Evolutionary conservation across 2,888 invertebrate species (phyloP).

Genomic region (Hofmannophila pseudospretella): DNA sequence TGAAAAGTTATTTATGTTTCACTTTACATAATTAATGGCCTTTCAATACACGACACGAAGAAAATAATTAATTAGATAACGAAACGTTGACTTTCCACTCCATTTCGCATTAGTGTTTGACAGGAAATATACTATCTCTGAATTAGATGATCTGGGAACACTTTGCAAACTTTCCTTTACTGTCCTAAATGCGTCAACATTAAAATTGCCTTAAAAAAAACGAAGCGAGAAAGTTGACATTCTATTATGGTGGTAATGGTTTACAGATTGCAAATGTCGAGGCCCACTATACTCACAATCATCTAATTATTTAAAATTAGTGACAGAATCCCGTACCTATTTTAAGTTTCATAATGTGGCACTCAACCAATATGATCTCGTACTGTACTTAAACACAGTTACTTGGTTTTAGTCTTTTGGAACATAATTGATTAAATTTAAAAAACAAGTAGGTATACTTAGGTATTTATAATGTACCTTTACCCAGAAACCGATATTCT

Average conservation of each 20-base stretch:
- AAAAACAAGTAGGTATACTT: too few relatives aligned
- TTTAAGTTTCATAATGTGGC: conserved; percentile 12
- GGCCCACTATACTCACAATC: conserved; percentile 15
- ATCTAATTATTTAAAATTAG: conserved; percentile 4
- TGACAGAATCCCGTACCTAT: conserved; percentile 7
- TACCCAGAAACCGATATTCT: too few relatives aligned
- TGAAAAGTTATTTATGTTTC: neutral
- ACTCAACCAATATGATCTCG: too few relatives aligned
- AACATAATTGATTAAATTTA: too few relatives aligned
- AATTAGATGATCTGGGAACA: conserved; percentile 6
- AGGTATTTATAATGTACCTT: too few relatives aligned
- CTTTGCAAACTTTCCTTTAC: too few relatives aligned
- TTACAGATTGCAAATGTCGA: conserved; percentile 15
- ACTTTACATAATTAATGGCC: conserved; percentile 1
- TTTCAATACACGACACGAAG: neutral
- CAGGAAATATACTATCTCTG: conserved; percentile 7
- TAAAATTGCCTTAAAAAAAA: too few relatives aligned
- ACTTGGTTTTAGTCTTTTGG: too few relatives aligned
- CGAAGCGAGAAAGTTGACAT: neutral
- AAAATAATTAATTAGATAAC: conserved; percentile 4
- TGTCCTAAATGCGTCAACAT: conserved; percentile 6
- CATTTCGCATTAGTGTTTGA: neutral
- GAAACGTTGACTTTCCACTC: conserved; percentile 6
- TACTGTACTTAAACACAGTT: too few relatives aligned
- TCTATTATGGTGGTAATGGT: neutral